These are phyloP conservation scores for Campylomormyrus tamandua DNA, from an alignment of 2,113 vertebrate species.

Conservation along the genomic window DNA sequence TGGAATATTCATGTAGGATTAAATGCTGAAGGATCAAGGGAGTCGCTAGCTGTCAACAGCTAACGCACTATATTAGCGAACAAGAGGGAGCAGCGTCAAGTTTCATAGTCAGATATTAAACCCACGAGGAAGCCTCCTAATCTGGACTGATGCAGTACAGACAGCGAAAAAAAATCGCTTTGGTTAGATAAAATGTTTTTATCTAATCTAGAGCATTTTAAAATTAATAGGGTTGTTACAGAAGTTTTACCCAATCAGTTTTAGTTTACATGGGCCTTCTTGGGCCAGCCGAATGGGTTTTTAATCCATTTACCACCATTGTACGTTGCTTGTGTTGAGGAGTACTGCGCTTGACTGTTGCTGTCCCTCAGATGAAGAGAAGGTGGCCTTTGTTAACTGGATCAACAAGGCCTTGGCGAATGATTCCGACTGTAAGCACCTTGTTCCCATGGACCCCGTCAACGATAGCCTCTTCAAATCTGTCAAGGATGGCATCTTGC, in stretches of 20 bases:
- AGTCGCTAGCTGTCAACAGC: background rate
- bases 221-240: background rate
- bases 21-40: background rate
- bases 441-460: slow-evolving; percentile 81
- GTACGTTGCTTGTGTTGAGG: background rate
- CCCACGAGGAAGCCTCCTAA: background rate
- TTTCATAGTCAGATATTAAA: background rate
- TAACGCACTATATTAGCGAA: background rate
- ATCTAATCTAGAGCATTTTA: background rate
- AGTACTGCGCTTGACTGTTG: slow-evolving; percentile 10
- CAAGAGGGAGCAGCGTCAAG: background rate
- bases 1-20: background rate
- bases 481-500: slow-evolving; percentile 84
- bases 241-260: background rate
- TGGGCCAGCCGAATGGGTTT: background rate
- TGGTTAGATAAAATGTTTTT: background rate
- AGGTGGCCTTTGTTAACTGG: slow-evolving; percentile 96
- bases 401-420: slow-evolving; percentile 88
- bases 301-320: background rate
- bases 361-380: slow-evolving; percentile 81
- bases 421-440: slow-evolving; percentile 81
- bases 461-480: slow-evolving; percentile 81
- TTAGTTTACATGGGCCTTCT: background rate
- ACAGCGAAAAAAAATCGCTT: background rate
- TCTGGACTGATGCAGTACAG: background rate